A percentile compares a stretch with the other conserved stretches of the same genome.
Evolutionary conservation across 2,797 vertebrate species (phyloP).

Genomic region (Tragopan temminckii): DNA sequence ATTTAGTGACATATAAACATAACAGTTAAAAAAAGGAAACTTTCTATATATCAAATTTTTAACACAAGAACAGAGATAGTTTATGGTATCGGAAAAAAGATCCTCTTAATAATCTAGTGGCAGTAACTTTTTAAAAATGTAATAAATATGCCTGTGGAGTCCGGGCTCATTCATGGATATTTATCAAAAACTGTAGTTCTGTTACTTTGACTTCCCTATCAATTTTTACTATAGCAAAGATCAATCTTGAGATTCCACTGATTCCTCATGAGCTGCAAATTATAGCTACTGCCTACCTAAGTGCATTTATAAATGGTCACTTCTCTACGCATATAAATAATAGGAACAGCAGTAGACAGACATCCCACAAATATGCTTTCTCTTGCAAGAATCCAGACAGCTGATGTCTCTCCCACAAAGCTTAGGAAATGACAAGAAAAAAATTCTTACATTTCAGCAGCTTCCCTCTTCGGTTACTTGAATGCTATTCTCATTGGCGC

Average conservation of each 20-base stretch:
- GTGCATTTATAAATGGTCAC: neutral
- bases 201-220: neutral
- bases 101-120: neutral
- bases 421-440: neutral
- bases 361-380: neutral
- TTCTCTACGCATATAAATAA: neutral
- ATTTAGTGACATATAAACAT: neutral
- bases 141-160: neutral
- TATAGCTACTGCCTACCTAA: neutral
- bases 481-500: neutral
- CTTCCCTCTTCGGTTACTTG: neutral
- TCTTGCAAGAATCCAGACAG: neutral
- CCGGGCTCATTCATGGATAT: accelerated
- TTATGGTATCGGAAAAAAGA: neutral
- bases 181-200: neutral
- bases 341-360: neutral
- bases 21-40: neutral
- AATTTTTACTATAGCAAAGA: neutral
- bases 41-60: neutral
- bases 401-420: neutral
- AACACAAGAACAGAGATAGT: neutral
- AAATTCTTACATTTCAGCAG: constrained; percentile 22
- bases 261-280: neutral
- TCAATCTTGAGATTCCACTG: neutral
- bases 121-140: neutral